These are phyloP conservation scores for Diarsia rubi DNA, from an alignment of 2,888 invertebrate genomes.

Conservation along the genomic window DNA sequence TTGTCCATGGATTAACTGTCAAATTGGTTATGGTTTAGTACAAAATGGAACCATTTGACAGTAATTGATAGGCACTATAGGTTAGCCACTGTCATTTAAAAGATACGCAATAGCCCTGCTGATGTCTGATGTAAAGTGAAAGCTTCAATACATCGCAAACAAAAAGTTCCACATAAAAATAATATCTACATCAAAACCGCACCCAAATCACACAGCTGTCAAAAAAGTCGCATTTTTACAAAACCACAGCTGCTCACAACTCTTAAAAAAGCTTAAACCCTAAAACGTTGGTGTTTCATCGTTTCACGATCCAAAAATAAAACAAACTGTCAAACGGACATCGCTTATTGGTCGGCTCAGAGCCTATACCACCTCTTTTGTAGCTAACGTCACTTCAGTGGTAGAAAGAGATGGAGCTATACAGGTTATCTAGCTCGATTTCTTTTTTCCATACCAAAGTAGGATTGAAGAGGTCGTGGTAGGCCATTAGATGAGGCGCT, in stretches of 20 bases:
- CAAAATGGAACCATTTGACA: too few species aligned
- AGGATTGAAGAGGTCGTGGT: background rate
- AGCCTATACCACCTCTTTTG: background rate
- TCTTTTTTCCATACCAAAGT: background rate
- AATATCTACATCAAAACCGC: slow-evolving; percentile 28
- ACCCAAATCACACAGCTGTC: slow-evolving; percentile 18
- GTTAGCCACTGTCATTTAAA: too few species aligned
- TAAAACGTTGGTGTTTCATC: slow-evolving; percentile 77
- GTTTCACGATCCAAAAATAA: slow-evolving; percentile 74
- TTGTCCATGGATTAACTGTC: too few species aligned
- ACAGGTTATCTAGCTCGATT: background rate
- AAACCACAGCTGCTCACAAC: slow-evolving; percentile 72
- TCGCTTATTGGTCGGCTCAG: slow-evolving; percentile 69
- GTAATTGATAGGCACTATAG: too few species aligned
- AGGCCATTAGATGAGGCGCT: slow-evolving; percentile 60
- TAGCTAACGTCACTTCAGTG: background rate
- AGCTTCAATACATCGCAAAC: background rate
- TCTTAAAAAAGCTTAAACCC: slow-evolving; percentile 74
- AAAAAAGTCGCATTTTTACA: slow-evolving; percentile 49
- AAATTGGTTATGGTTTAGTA: too few species aligned
- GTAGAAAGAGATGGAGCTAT: background rate
- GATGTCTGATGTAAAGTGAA: background rate
- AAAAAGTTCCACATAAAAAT: background rate
- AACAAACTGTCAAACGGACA: slow-evolving; percentile 66
- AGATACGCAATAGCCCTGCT: too few species aligned